A percentile compares a stretch with the other conserved stretches of the same genome.
These are phyloP conservation scores for Byasa hedistus DNA, from an alignment of 2,888 invertebrate species.

Conservation along the genomic window DNA sequence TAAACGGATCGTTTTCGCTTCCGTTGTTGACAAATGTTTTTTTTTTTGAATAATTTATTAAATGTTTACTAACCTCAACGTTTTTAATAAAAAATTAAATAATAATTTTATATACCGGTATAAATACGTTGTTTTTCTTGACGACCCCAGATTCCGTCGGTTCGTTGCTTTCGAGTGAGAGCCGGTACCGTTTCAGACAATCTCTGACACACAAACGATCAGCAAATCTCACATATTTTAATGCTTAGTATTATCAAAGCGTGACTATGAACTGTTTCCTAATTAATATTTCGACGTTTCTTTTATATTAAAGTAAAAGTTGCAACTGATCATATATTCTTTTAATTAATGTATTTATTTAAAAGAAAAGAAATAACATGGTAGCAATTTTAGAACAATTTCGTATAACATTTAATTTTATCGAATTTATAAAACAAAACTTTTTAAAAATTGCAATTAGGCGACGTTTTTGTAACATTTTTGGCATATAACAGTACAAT, in stretches of 20 bases:
- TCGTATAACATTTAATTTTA: too few species aligned
- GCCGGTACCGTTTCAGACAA: slow-evolving; percentile 39
- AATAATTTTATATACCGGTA: slow-evolving; percentile 71
- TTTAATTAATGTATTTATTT: not conserved
- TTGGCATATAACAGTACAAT: too few species aligned
- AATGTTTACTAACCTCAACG: slow-evolving; percentile 69
- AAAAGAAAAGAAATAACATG: not conserved
- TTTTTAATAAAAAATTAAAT: slow-evolving; percentile 73
- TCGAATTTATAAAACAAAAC: too few species aligned
- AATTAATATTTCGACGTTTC: slow-evolving; percentile 1
- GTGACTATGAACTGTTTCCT: slow-evolving; percentile 11
- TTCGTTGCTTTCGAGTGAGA: slow-evolving; percentile 35
- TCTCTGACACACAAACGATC: slow-evolving; percentile 35
- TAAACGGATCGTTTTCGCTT: slow-evolving; percentile 55
- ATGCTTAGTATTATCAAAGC: slow-evolving; percentile 1
- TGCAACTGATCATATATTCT: not conserved
- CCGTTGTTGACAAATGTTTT: slow-evolving; percentile 71
- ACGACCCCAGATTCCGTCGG: slow-evolving; percentile 32
- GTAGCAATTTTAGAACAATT: too few species aligned
- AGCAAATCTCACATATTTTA: slow-evolving; percentile 22
- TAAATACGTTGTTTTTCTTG: slow-evolving; percentile 57
- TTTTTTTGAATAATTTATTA: slow-evolving; percentile 74
- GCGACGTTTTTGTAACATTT: too few species aligned
- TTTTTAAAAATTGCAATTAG: too few species aligned
- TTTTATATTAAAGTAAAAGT: not conserved